Conservation (phyloP, 2,113 vertebrate genomes). For the Dicerorhinus sumatrensis region DNA sequence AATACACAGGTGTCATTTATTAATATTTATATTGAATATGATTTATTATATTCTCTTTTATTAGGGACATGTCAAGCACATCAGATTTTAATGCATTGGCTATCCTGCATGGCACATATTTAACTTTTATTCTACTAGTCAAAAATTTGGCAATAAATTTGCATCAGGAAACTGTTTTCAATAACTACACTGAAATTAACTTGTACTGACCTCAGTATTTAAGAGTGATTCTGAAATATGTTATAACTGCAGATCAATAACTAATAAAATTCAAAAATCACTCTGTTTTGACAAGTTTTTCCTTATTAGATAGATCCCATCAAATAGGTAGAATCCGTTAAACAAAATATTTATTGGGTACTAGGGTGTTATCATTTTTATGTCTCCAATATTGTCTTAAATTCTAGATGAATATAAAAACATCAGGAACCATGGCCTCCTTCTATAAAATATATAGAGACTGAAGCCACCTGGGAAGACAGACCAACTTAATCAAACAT, state of each 20-base stretch:
- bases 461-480: not conserved
- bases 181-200: slow-evolving; percentile 54
- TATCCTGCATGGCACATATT: not conserved
- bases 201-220: slow-evolving; percentile 13
- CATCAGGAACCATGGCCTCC: not conserved
- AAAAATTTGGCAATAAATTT: slow-evolving; percentile 69
- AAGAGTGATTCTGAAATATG: slow-evolving; percentile 36
- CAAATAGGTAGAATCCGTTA: too few relatives aligned
- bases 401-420: not conserved
- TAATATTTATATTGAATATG: slow-evolving; percentile 42
- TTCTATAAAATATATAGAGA: not conserved
- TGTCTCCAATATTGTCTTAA: not conserved
- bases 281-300: slow-evolving; percentile 6
- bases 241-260: slow-evolving; percentile 13
- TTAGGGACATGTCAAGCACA: not conserved
- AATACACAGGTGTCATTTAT: not conserved
- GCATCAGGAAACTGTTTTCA: slow-evolving; percentile 55
- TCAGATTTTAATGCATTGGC: slow-evolving; percentile 48
- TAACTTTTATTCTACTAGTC: slow-evolving; percentile 52
- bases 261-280: slow-evolving; percentile 53
- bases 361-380: not conserved
- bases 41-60: slow-evolving; percentile 49
- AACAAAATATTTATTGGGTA: not conserved
- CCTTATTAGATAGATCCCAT: not conserved
- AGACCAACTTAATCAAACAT: not conserved